Percentiles rank a stretch among this genome's conserved stretches.
These are phyloP conservation scores for Octodonta nipae DNA, from an alignment of 2,888 invertebrate species.

Conservation along the genomic window DNA sequence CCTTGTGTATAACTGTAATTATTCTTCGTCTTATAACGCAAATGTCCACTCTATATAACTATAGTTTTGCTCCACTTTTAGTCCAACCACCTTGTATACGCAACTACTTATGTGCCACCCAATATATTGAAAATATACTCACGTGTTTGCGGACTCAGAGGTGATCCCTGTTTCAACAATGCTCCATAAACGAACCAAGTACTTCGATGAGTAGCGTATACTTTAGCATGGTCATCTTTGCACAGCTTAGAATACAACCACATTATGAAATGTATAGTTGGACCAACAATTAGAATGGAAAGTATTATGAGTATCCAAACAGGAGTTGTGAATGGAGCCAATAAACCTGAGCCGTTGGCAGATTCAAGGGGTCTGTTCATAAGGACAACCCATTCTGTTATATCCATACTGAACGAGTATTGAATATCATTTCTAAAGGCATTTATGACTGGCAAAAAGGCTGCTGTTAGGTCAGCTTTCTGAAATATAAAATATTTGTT, in stretches of 20 bases:
- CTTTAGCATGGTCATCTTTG: constrained; percentile 42
- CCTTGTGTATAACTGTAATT: no score
- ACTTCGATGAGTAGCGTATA: constrained; percentile 54
- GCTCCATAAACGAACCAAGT: constrained; percentile 83
- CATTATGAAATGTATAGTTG: constrained; percentile 60
- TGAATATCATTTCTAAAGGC: constrained; percentile 42
- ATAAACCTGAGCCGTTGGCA: constrained; percentile 66
- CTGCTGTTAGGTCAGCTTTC: constrained; percentile 67
- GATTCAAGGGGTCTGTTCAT: constrained; percentile 70
- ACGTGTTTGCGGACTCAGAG: constrained; percentile 69
- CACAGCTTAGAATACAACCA: constrained; percentile 49
- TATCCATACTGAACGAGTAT: constrained; percentile 55
- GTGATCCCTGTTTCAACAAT: constrained; percentile 75
- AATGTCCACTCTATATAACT: no score
- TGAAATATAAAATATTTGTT: constrained; percentile 33
- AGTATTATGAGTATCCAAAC: constrained; percentile 53
- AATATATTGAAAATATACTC: no score
- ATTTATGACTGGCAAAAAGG: constrained; percentile 53
- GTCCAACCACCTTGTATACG: no score
- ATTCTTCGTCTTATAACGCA: no score
- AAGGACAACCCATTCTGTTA: constrained; percentile 65
- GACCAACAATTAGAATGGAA: constrained; percentile 61
- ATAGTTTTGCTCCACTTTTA: no score
- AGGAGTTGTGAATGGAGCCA: constrained; percentile 63
- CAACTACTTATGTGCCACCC: no score